A percentile compares a stretch with the other conserved stretches of the same genome.
These are phyloP conservation scores for Cyphotilapia sp. DNA, from an alignment of 2,113 vertebrate genomes.

Conservation along the genomic window DNA sequence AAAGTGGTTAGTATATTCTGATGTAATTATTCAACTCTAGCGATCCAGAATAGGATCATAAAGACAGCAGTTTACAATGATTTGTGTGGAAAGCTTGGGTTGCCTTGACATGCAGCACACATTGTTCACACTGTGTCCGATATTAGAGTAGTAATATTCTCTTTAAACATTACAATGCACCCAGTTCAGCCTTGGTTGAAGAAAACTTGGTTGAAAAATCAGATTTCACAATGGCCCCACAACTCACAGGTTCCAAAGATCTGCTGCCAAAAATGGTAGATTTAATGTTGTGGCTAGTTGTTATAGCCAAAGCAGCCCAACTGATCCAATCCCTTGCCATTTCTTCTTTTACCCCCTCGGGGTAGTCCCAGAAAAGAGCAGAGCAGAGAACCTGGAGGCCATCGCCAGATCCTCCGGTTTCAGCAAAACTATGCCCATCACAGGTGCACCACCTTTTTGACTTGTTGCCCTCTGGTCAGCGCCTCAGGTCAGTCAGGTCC, in stretches of 20 bases:
- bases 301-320: neutral
- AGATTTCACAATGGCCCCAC: neutral
- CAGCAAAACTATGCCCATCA: neutral
- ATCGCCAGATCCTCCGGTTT: neutral
- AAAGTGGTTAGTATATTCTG: neutral
- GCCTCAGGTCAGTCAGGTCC: neutral
- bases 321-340: neutral
- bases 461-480: neutral
- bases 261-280: neutral
- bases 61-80: neutral
- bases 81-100: neutral
- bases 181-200: neutral
- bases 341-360: fast-evolving
- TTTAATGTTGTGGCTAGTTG: neutral
- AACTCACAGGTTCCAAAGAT: neutral
- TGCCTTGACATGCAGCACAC: neutral
- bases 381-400: neutral
- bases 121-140: neutral
- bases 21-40: neutral
- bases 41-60: neutral
- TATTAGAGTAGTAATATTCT: neutral
- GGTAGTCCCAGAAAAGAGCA: neutral
- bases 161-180: neutral
- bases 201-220: neutral
- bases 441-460: neutral